phyloP scores from a whole-genome alignment of 1,140 invertebrate species.

The Onthophagus taurus region DNA sequence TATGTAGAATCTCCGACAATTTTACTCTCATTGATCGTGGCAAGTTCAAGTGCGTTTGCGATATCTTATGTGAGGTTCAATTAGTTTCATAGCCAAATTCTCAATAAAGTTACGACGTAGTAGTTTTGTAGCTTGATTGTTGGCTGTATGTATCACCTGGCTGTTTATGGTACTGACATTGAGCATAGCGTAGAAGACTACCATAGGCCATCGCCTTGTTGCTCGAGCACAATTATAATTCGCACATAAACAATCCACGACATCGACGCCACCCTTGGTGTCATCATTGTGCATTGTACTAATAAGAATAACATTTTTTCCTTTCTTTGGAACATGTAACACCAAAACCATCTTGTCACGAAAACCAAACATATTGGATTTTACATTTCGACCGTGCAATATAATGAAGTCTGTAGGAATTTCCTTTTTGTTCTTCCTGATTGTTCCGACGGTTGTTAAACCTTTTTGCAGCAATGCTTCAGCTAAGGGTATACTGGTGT shows the following conservation, averaged over 20 bases:
- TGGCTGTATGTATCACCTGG: background rate
- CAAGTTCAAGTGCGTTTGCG: background rate
- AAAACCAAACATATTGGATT: slow-evolving; percentile 28
- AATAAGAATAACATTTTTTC: slow-evolving; percentile 29
- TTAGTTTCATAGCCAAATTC: slow-evolving; percentile 23
- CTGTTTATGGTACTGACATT: slow-evolving; percentile 6
- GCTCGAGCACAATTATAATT: slow-evolving; percentile 8
- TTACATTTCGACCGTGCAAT: slow-evolving; percentile 14
- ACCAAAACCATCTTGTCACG: slow-evolving; percentile 21
- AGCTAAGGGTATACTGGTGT: background rate
- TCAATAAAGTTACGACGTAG: slow-evolving; percentile 1
- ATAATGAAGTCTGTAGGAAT: slow-evolving; percentile 2
- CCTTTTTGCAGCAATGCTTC: background rate
- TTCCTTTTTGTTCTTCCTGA: background rate
- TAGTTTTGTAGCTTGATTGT: background rate
- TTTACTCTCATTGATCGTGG: background rate
- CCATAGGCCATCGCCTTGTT: no score
- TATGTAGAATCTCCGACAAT: slow-evolving; percentile 1
- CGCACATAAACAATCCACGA: slow-evolving; percentile 10
- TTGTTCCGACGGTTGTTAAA: background rate
- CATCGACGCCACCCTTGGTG: slow-evolving; percentile 34
- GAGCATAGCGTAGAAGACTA: slow-evolving; percentile 8
- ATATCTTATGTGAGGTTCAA: background rate
- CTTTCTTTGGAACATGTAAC: slow-evolving; percentile 28
- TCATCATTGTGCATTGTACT: slow-evolving; percentile 31